These are phyloP conservation scores for Botia almorhae DNA, from an alignment of 2,797 vertebrate genomes.

Conservation along the genomic window DNA sequence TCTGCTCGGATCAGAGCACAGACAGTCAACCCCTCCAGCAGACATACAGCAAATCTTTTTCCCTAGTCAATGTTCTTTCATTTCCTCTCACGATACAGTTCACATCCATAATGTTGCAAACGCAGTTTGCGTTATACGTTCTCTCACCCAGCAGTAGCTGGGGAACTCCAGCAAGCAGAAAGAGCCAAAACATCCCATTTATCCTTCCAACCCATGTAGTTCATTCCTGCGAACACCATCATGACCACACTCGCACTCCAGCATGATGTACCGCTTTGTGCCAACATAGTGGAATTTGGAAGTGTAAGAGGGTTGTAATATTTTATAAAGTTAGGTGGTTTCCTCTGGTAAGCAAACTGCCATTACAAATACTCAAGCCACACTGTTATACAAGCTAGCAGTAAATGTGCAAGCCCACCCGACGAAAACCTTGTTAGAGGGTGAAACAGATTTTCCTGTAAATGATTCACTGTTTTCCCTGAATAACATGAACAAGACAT, in stretches of 20 bases:
- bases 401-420: slow-evolving; percentile 28
- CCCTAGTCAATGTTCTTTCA: slow-evolving; percentile 7
- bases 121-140: slow-evolving; percentile 26
- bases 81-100: slow-evolving; percentile 19
- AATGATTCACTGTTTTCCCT: slow-evolving; percentile 37
- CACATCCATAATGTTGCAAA: slow-evolving; percentile 27
- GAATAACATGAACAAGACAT: slow-evolving; percentile 25
- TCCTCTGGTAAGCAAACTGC: slow-evolving; percentile 12
- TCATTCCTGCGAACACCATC: slow-evolving; percentile 47
- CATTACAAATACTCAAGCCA: slow-evolving; percentile 30
- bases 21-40: slow-evolving; percentile 42
- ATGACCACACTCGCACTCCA: slow-evolving; percentile 23
- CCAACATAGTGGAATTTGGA: slow-evolving; percentile 25
- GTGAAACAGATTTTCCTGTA: slow-evolving; percentile 44
- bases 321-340: slow-evolving; percentile 21
- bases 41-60: slow-evolving; percentile 38
- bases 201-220: slow-evolving; percentile 49
- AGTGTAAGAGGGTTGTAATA: slow-evolving; percentile 22
- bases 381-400: slow-evolving; percentile 29
- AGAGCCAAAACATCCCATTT: slow-evolving; percentile 53
- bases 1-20: slow-evolving; percentile 54
- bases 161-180: slow-evolving; percentile 51
- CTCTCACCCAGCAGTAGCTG: slow-evolving; percentile 45
- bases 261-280: slow-evolving; percentile 27
- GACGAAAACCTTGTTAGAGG: slow-evolving; percentile 32